Evolutionary conservation across 2,113 vertebrate genomes (phyloP).

Genomic region (Bubalus kerabau): DNA sequence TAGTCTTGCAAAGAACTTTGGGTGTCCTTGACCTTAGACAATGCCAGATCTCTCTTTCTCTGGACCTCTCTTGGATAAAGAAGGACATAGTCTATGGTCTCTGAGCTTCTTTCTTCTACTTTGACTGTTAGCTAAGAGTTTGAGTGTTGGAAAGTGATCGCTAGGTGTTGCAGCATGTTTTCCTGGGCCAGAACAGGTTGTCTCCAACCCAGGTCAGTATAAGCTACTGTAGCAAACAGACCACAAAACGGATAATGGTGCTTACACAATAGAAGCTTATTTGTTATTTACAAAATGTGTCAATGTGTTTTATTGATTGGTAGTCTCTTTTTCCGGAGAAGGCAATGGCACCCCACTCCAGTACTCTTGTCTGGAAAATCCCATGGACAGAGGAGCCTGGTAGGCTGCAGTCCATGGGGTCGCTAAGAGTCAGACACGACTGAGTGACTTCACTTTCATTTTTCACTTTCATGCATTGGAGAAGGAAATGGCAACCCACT

Average conservation of each 20-base stretch:
- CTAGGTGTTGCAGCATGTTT: background rate
- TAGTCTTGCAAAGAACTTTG: background rate
- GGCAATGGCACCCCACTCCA: too few species aligned
- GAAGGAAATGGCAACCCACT: too few species aligned
- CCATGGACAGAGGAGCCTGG: too few species aligned
- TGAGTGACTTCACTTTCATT: too few species aligned
- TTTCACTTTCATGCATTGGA: too few species aligned
- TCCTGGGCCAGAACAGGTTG: background rate
- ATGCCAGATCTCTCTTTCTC: background rate
- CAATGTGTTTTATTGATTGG: background rate
- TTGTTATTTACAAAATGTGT: background rate
- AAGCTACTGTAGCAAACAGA: background rate
- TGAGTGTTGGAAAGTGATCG: background rate
- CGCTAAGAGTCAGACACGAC: too few species aligned
- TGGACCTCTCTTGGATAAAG: background rate
- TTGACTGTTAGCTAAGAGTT: background rate
- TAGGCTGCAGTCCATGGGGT: too few species aligned
- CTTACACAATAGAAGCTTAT: background rate
- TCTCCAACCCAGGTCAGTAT: background rate
- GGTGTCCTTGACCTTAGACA: background rate
- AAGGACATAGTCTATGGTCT: background rate
- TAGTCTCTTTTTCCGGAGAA: background rate
- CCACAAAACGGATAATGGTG: background rate
- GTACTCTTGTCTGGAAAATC: too few species aligned
- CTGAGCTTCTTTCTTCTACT: background rate